phyloP scores from a whole-genome alignment of 2,113 vertebrate species.

The Cyanoramphus novaezelandiae region DNA sequence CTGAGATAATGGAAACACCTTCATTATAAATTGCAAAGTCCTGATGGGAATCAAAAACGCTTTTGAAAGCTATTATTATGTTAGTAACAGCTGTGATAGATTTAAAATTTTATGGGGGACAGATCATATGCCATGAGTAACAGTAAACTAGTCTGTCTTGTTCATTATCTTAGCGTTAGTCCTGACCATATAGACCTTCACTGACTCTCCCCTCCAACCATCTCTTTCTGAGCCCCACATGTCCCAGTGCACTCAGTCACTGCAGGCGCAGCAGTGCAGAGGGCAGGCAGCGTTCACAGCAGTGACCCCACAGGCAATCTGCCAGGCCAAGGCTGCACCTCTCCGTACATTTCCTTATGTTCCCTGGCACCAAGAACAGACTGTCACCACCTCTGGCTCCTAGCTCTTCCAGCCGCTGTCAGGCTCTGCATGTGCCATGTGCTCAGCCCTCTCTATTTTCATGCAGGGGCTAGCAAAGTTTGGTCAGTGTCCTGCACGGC shows the following conservation, averaged over 20 bases:
- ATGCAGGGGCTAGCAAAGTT: background rate
- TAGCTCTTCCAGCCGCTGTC: background rate
- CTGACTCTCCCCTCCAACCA: background rate
- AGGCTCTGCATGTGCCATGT: rapidly evolving
- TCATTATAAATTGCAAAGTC: background rate
- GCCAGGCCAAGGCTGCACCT: background rate
- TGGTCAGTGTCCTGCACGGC: background rate
- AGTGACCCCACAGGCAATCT: rapidly evolving
- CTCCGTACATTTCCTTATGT: background rate
- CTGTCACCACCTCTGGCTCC: background rate
- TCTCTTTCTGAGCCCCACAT: background rate
- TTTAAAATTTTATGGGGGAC: background rate
- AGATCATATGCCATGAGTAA: background rate
- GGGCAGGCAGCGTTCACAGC: background rate
- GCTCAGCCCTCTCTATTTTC: background rate
- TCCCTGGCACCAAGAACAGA: background rate
- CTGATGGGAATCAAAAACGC: background rate
- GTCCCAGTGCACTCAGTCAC: background rate
- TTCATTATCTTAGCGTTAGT: background rate
- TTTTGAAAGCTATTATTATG: background rate
- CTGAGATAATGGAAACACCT: background rate
- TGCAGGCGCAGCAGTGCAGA: rapidly evolving
- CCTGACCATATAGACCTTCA: background rate
- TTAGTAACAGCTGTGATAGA: background rate
- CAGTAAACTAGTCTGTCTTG: background rate